Percentiles rank a stretch among this genome's conserved stretches.
Conservation (phyloP, 2,797 vertebrate genomes). For the Serranus cabrilla region DNA sequence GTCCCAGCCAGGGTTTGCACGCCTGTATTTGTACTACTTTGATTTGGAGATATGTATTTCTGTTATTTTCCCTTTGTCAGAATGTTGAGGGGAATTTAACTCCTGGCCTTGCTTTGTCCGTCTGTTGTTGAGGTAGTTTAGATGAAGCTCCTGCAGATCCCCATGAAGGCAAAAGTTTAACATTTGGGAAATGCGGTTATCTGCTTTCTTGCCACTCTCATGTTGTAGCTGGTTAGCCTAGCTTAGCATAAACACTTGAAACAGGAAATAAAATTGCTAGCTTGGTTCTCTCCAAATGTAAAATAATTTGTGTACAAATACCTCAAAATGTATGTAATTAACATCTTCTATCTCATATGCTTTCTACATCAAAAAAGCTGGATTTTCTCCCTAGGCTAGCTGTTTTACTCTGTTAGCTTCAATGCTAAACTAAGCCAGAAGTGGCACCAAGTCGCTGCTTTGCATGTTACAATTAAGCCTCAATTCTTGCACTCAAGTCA, state of each 20-base stretch:
- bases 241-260: not conserved
- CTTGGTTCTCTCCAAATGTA: no score
- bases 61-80: constrained; percentile 48
- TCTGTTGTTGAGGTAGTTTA: constrained; percentile 16
- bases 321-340: not conserved
- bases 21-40: constrained; percentile 63
- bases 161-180: not conserved
- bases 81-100: not conserved
- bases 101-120: not conserved
- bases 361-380: not conserved
- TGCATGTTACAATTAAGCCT: no score
- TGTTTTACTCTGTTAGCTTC: not conserved
- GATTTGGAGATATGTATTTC: constrained; percentile 73
- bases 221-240: not conserved
- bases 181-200: not conserved
- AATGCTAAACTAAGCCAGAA: not conserved
- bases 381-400: not conserved
- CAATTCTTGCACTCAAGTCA: no score
- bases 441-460: no score
- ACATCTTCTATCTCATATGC: not conserved
- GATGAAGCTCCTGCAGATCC: not conserved
- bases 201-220: not conserved
- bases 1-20: constrained; percentile 59
- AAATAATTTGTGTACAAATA: not conserved
- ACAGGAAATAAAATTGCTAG: constrained; percentile 13